Percentiles rank a stretch among this genome's conserved stretches.
These are phyloP conservation scores for Alviniconcha marisindica DNA, from an alignment of 1,140 invertebrate genomes.

Conservation along the genomic window DNA sequence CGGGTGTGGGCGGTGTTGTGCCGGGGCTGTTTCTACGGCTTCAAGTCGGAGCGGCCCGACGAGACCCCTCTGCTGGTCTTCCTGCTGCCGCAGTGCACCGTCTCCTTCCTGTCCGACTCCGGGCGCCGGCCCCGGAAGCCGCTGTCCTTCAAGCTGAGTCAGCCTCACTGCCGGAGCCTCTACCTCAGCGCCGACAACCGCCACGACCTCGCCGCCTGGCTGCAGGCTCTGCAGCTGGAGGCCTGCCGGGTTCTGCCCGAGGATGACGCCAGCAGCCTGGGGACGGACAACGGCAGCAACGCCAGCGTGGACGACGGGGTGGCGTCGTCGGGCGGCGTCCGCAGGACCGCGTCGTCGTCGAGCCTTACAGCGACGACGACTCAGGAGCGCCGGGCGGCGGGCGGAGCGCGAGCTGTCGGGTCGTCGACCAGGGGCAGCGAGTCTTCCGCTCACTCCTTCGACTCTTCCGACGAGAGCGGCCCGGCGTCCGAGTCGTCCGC, in stretches of 20 bases:
- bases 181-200: slow-evolving; percentile 57
- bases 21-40: slow-evolving; percentile 64
- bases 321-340: not conserved
- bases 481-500: not conserved
- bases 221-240: slow-evolving; percentile 62
- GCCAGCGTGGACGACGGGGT: slow-evolving; percentile 41
- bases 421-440: not conserved
- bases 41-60: slow-evolving; percentile 54
- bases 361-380: not conserved
- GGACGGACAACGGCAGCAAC: slow-evolving; percentile 43
- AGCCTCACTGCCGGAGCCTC: slow-evolving; percentile 57
- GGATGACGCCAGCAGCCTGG: slow-evolving; percentile 44
- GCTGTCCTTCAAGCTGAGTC: slow-evolving; percentile 63
- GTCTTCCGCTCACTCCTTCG: not conserved
- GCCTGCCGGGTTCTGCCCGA: slow-evolving; percentile 54
- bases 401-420: not conserved
- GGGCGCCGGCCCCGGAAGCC: slow-evolving; percentile 40
- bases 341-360: not conserved
- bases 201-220: slow-evolving; percentile 56
- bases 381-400: not conserved
- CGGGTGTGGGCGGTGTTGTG: slow-evolving; percentile 62
- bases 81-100: slow-evolving; percentile 53
- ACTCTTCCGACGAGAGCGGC: not conserved
- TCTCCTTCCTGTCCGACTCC: slow-evolving; percentile 52
- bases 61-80: slow-evolving; percentile 53